These are phyloP conservation scores for Ciconia stormi DNA, from an alignment of 2,113 vertebrate genomes.

Conservation along the genomic window DNA sequence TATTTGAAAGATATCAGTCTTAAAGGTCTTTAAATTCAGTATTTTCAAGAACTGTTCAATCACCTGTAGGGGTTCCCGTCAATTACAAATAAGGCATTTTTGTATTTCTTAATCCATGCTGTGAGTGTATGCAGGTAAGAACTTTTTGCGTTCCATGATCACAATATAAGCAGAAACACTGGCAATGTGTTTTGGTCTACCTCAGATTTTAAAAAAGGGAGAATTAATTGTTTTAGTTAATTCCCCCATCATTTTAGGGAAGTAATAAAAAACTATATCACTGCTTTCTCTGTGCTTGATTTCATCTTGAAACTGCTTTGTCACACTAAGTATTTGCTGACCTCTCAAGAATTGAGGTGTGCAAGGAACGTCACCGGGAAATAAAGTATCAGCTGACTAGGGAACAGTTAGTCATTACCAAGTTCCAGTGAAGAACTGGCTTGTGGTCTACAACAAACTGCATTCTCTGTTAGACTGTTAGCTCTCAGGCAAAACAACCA, in stretches of 20 bases:
- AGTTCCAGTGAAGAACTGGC: background rate
- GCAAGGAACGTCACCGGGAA: background rate
- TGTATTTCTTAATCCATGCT: background rate
- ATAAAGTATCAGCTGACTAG: background rate
- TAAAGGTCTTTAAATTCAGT: background rate
- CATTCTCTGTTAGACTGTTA: background rate
- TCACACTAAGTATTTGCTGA: background rate
- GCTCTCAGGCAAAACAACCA: background rate
- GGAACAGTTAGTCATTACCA: background rate
- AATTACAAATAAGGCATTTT: background rate
- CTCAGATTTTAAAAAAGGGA: background rate
- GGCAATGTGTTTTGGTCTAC: background rate
- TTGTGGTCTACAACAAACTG: background rate
- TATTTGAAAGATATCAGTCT: background rate
- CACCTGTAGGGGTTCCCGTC: background rate
- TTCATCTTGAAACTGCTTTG: background rate
- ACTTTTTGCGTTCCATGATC: background rate
- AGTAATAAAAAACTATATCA: background rate
- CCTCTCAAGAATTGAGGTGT: background rate
- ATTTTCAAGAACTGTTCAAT: background rate
- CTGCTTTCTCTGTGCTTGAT: background rate
- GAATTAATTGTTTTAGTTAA: background rate
- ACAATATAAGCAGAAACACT: background rate
- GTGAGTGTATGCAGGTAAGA: background rate
- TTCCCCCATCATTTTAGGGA: background rate